Evolutionary conservation across 2,113 vertebrate genomes (phyloP).

Genomic region (Aegithalos caudatus): DNA sequence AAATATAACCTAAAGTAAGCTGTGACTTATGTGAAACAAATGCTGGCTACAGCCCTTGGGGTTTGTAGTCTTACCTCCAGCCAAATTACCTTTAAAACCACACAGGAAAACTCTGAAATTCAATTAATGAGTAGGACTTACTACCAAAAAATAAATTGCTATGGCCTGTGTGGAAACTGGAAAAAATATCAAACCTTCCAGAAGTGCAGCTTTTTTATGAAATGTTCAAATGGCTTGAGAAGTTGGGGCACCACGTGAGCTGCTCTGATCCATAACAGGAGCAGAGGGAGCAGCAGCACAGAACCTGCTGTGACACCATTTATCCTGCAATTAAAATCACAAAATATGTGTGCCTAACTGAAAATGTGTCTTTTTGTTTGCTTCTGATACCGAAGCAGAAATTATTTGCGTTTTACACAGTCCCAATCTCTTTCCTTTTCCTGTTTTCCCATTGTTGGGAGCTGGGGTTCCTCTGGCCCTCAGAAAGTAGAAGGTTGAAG

Average conservation of each 20-base stretch:
- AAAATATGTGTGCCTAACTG: background rate
- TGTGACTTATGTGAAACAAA: conserved; percentile 67
- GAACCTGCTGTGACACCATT: background rate
- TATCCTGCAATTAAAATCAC: background rate
- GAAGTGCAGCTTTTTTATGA: background rate
- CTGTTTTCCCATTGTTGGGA: background rate
- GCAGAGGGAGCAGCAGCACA: background rate
- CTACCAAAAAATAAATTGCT: background rate
- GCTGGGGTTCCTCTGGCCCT: background rate
- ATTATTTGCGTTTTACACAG: background rate
- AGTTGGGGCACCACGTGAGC: fast-evolving
- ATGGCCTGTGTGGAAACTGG: background rate
- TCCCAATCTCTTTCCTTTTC: background rate
- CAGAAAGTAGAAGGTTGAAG: background rate
- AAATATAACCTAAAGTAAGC: conserved; percentile 38
- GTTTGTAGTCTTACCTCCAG: conserved; percentile 18
- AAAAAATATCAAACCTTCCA: background rate
- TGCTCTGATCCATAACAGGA: background rate
- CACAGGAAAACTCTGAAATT: conserved; percentile 32
- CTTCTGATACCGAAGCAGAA: background rate
- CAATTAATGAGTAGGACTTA: background rate
- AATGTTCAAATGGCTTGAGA: background rate
- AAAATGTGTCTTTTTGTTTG: background rate
- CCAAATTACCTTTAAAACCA: conserved; percentile 46
- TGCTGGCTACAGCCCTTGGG: conserved; percentile 13